Evolutionary conservation across 2,797 vertebrate species (phyloP), one percentile per base, ranked within the genome.

Genomic region (Melanotaenia parkinsoni): DNA sequence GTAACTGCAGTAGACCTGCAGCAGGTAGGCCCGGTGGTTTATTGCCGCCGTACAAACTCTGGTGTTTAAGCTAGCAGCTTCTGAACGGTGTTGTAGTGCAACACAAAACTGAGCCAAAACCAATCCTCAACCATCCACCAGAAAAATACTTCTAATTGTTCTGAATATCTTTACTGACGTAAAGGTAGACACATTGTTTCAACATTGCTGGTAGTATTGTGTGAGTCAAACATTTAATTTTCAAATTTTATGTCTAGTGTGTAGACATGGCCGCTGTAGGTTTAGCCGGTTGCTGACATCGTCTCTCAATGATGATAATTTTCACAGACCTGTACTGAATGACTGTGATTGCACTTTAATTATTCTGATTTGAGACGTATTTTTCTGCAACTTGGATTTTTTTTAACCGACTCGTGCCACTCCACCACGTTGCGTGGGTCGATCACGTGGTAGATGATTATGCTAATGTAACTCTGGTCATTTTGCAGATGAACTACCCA

Each of bases 261-360:
- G 28, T 16, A 22, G 3, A 24, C 22, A 35, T 65, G 35, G 65
- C 67, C 32, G 26, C 33, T 33, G 11, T n/a, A 12, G 0, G 1
- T 1, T 20, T 1, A 5, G 2, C 2, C 10, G 1, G 4, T 26
- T 18, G 22, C 50, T 1, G 0, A 0, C 37, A 1, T 76, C 61
- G 91, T 95, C 91, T 93, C 88, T 88, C 77, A 32, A 67, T 95
- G 94, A 95, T 95, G 94, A 95, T 13, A 93, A 72, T 22, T 90
- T 89, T 82, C 94, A 95, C 94, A 95, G 94, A 95, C 94, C 94
- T 95, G 94, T 93, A 8, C 94, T 95, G 94, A 95, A 85, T 87
- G 67, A 72, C 89, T 90, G 93, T 95, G 94, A 95, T 71, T 94
- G 94, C 0, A 93, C 3, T 11, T 50, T 56, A 45, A 67, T 70